Base-by-base conservation (phyloP, 2,888 invertebrate genomes). In the Scaeva pyrastri region DNA sequence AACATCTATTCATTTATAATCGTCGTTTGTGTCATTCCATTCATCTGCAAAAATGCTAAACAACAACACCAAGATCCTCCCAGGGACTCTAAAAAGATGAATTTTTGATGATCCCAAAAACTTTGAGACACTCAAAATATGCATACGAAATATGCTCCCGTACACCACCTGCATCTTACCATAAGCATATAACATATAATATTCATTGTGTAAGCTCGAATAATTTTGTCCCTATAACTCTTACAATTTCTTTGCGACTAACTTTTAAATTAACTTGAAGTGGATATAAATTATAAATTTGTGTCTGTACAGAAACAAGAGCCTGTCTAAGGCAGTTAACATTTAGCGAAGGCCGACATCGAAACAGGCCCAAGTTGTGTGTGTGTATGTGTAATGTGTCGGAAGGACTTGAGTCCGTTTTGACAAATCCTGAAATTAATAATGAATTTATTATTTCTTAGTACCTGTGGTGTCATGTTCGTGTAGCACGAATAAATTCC, bases 381-480 rank as follows among this genome's bases (percentile, higher is more conserved):
- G 31, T 31, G 31, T 31, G n/a, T n/a, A n/a, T 31, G 31, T 31
- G 31, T 31, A 7, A 8, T 31, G 71, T 43, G 81, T 70, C 16
- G 58, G 66, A 50, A 58, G 31, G 58, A 8, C 41, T 50, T 45
- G 10, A 43, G 52, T 82, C 68, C 50, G 23, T 68, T 68, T 75
- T 76, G 31, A 55, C 23, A 26, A 56, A 64, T 58, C 74, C 74
- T 66, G 73, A 72, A 72, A 75, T 55, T 52, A 72, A 75, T 71
- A 79, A 76, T 75, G 80, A 85, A 76, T 68, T 50, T 68, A 50
- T 50, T 66, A 68, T 76, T 76, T 72, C 52, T 68, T 75, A 72
- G 71, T 85, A 85, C 85, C 76, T 80, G 85, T 39, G 72, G 66
- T 73, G 82, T 55, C 68, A 68, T 77, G 58, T 68, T 48, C 60